Evolutionary conservation across 2,113 vertebrate species (phyloP).

Genomic region (Engystomops pustulosus): DNA sequence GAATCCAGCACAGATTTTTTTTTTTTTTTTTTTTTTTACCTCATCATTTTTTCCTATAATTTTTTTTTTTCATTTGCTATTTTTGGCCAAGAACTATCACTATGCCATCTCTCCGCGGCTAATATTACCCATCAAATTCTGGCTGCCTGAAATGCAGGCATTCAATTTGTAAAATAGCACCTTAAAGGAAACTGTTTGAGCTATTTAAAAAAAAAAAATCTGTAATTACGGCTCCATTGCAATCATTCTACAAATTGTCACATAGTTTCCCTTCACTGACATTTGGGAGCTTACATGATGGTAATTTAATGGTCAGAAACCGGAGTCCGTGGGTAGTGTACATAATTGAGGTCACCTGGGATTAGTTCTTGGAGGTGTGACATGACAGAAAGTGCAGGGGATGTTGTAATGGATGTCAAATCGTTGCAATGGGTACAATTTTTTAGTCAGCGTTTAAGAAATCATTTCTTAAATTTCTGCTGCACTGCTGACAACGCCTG

Average conservation of each 20-base stretch:
- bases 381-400: constrained; percentile 63
- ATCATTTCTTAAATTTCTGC: constrained; percentile 58
- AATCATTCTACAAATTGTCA: constrained; percentile 55
- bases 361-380: constrained; percentile 63
- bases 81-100: constrained; percentile 3
- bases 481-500: constrained; percentile 60
- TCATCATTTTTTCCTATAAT: constrained; percentile 2
- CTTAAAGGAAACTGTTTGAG: constrained; percentile 30
- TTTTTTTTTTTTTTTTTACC: constrained; percentile 19
- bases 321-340: constrained; percentile 62
- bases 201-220: constrained; percentile 46
- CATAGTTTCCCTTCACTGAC: constrained; percentile 58
- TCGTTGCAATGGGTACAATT: constrained; percentile 45
- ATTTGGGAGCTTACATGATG: constrained; percentile 58
- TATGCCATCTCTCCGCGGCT: not conserved
- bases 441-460: not conserved
- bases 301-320: constrained; percentile 63
- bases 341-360: constrained; percentile 58
- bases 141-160: constrained; percentile 43
- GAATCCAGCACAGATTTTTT: constrained; percentile 19
- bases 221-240: constrained; percentile 56
- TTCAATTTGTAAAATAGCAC: constrained; percentile 53
- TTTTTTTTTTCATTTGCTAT: constrained; percentile 15
- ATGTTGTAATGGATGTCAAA: constrained; percentile 60
- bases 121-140: constrained; percentile 46